Evolutionary conservation across 2,113 vertebrate genomes (phyloP).

Genomic region (Cygnus buccinator): DNA sequence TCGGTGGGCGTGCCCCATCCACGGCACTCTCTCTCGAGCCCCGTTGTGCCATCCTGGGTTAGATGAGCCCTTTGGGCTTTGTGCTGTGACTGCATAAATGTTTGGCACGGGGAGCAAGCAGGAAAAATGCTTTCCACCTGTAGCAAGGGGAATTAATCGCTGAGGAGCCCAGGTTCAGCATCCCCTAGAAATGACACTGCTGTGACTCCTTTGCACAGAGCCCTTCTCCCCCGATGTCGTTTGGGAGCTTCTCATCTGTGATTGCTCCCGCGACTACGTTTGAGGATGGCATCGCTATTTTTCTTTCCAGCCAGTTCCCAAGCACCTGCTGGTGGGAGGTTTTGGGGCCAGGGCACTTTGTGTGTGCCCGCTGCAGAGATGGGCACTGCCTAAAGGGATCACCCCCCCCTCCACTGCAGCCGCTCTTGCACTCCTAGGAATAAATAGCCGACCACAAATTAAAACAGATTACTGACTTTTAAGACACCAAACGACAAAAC

Average conservation of each 20-base stretch:
- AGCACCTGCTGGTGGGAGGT: accelerated
- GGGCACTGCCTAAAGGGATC: accelerated
- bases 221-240: background rate
- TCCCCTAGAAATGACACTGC: background rate
- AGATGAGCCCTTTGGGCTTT: background rate
- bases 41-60: background rate
- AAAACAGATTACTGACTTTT: background rate
- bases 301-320: background rate
- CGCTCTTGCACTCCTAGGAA: background rate
- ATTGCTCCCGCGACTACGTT: background rate
- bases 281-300: background rate
- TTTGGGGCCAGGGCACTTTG: background rate
- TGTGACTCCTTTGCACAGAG: background rate
- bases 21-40: background rate
- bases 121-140: background rate
- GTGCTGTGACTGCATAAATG: background rate
- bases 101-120: background rate
- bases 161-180: accelerated
- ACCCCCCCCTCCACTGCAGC: accelerated
- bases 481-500: background rate
- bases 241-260: background rate
- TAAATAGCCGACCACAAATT: background rate
- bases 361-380: background rate
- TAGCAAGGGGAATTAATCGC: background rate
- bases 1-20: background rate